A percentile compares a stretch with the other conserved stretches of the same genome.
These are phyloP conservation scores for Corythaeola cristata DNA, from an alignment of 2,113 vertebrate genomes.

Conservation along the genomic window DNA sequence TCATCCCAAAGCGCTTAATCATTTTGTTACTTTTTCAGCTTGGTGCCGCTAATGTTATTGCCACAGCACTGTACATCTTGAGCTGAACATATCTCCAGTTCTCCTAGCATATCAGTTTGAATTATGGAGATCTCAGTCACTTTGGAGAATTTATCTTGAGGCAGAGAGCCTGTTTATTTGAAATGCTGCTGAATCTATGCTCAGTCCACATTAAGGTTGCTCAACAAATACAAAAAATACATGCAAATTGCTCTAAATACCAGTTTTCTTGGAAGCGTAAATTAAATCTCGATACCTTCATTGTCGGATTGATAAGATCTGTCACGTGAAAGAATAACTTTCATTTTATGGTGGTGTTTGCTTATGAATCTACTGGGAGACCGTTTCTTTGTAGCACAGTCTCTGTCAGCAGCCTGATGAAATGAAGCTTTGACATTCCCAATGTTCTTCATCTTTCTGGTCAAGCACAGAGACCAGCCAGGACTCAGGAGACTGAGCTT, in stretches of 20 bases:
- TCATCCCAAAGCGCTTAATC: neutral
- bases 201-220: neutral
- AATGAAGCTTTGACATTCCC: neutral
- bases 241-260: neutral
- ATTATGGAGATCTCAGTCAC: neutral
- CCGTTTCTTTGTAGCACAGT: neutral
- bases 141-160: neutral
- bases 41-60: neutral
- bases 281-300: neutral
- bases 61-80: neutral
- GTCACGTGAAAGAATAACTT: neutral
- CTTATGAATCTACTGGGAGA: neutral
- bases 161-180: neutral
- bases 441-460: neutral
- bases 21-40: neutral
- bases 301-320: neutral
- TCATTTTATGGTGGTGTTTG: neutral
- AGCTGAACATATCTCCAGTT: neutral
- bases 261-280: neutral
- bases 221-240: neutral
- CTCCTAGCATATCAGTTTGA: neutral
- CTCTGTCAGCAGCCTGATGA: neutral
- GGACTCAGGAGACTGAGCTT: neutral
- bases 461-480: neutral
- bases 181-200: neutral